A percentile compares a stretch with the other conserved stretches of the same genome.
Evolutionary conservation across 2,113 vertebrate genomes (phyloP).

Genomic region (Hiodon alosoides): DNA sequence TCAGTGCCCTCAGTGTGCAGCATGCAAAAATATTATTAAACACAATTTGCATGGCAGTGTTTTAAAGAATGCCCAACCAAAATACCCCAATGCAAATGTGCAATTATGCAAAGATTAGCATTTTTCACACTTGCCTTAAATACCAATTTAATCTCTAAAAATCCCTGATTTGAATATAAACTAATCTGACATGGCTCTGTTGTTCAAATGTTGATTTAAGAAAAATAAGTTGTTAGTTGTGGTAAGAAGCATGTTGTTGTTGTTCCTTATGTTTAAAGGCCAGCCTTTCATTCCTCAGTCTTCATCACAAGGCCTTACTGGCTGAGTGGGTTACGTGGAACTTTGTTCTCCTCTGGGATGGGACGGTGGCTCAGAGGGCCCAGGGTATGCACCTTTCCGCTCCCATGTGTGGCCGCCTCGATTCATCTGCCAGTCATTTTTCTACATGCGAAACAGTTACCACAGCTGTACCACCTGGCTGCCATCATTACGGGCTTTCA

Average conservation of each 20-base stretch:
- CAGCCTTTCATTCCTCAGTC: not conserved
- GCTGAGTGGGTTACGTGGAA: slow-evolving; percentile 43
- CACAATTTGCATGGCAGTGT: no score
- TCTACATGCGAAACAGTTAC: not conserved
- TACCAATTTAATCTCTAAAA: no score
- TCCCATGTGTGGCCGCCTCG: slow-evolving; percentile 49
- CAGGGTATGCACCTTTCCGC: slow-evolving; percentile 17
- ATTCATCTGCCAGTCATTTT: slow-evolving; percentile 44
- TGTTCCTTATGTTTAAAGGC: not conserved
- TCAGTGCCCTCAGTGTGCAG: no score
- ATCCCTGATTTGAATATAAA: no score
- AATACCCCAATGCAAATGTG: no score
- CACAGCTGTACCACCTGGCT: slow-evolving; percentile 15
- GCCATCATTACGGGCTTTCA: slow-evolving; percentile 4
- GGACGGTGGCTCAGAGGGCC: slow-evolving; percentile 46
- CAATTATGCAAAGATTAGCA: no score
- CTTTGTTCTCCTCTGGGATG: slow-evolving; percentile 48
- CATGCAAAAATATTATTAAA: no score
- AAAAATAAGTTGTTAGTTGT: no score
- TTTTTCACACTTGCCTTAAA: no score
- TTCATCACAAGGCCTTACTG: slow-evolving; percentile 30
- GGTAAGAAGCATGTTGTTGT: not conserved
- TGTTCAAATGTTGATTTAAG: no score
- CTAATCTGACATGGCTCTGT: no score
- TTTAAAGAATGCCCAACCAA: no score